phyloP scores from a whole-genome alignment of 1,140 invertebrate species.

The Aphis craccivora region DNA sequence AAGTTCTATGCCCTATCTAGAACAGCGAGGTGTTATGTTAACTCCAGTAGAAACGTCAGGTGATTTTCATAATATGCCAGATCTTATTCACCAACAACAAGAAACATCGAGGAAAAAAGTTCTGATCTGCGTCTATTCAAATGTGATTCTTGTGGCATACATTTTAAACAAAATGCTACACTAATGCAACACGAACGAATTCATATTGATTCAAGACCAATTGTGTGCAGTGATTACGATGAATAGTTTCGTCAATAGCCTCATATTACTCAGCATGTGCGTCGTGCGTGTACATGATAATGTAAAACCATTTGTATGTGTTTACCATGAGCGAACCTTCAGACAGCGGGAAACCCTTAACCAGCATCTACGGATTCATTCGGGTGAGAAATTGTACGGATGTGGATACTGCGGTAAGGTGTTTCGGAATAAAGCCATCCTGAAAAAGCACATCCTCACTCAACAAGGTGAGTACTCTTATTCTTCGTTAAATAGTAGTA shows the following conservation, averaged over 20 bases:
- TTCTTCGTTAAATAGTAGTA: conserved; percentile 62
- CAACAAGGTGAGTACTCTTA: conserved; percentile 86
- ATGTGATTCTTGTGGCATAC: conserved; percentile 84
- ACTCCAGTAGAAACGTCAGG: conserved; percentile 68
- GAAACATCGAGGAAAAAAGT: conserved; percentile 62
- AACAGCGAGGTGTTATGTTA: conserved; percentile 78
- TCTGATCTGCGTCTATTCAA: conserved; percentile 79
- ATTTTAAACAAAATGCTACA: conserved; percentile 86
- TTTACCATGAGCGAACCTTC: conserved; percentile 87
- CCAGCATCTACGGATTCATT: conserved; percentile 89
- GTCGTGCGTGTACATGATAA: conserved; percentile 89
- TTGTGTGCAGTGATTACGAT: conserved; percentile 85
- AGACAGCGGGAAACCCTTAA: conserved; percentile 85
- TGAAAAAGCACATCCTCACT: conserved; percentile 94
- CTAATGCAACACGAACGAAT: conserved; percentile 84
- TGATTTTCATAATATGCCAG: conserved; percentile 66
- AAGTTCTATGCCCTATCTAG: conserved; percentile 82
- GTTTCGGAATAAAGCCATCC: conserved; percentile 93
- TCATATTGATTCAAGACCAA: conserved; percentile 82
- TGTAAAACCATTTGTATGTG: conserved; percentile 88
- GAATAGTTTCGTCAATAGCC: conserved; percentile 87
- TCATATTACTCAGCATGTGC: conserved; percentile 83
- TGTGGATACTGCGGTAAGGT: conserved; percentile 91
- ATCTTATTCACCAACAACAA: conserved; percentile 70
- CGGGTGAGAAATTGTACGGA: conserved; percentile 92